These are phyloP conservation scores for Anableps anableps DNA, from an alignment of 2,797 vertebrate genomes.

Conservation along the genomic window DNA sequence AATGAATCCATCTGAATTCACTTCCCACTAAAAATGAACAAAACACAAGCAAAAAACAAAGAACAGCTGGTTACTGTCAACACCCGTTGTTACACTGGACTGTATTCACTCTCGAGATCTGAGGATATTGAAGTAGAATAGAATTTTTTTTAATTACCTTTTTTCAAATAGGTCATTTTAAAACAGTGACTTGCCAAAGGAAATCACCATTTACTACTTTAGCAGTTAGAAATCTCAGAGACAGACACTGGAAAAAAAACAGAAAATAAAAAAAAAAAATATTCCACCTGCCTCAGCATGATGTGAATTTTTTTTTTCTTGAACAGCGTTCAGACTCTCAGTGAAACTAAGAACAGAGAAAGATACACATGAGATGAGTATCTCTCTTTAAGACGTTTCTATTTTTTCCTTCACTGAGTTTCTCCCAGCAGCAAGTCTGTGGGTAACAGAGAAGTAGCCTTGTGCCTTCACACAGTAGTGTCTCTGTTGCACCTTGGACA, in stretches of 20 bases:
- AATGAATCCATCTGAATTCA: neutral
- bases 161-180: neutral
- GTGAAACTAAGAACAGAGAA: conserved; percentile 39
- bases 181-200: neutral
- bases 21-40: neutral
- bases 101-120: neutral
- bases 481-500: conserved; percentile 67
- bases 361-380: conserved; percentile 45
- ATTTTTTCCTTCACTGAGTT: conserved; percentile 35
- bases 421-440: conserved; percentile 52
- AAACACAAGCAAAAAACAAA: conserved; percentile 4
- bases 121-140: neutral
- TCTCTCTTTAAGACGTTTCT: conserved; percentile 25
- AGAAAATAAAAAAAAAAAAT: neutral
- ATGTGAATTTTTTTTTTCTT: conserved; percentile 20
- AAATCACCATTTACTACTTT: neutral
- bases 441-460: conserved; percentile 56
- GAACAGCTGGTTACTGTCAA: neutral
- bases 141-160: neutral
- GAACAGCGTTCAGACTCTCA: conserved; percentile 7
- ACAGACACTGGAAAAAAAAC: neutral
- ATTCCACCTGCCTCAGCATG: conserved; percentile 41
- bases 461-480: conserved; percentile 62
- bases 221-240: neutral
- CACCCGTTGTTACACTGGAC: neutral